Evolutionary conservation across 2,113 vertebrate genomes (phyloP).

Genomic region (Meleagris gallopavo): DNA sequence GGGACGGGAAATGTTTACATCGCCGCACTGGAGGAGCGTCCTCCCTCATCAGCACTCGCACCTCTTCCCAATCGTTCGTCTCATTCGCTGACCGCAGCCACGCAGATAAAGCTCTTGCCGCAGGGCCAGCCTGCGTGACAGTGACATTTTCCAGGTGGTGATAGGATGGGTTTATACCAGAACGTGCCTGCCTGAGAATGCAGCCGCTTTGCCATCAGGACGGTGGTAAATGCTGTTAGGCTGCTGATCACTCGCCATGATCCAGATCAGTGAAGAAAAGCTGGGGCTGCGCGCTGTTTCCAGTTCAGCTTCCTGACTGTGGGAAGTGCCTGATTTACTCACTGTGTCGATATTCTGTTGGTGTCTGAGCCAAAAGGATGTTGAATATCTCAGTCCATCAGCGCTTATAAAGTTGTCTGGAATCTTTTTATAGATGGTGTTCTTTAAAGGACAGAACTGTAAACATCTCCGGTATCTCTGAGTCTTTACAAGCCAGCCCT

Average conservation of each 20-base stretch:
- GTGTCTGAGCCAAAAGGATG: neutral
- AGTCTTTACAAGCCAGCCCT: neutral
- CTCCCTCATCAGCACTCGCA: rapidly evolving
- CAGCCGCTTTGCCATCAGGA: neutral
- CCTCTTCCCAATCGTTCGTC: neutral
- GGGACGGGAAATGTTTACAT: neutral
- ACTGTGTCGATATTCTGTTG: neutral
- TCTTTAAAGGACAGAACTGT: neutral
- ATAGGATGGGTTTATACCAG: neutral
- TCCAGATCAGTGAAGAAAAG: neutral
- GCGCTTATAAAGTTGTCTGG: neutral
- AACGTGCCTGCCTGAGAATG: neutral
- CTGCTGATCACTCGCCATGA: neutral
- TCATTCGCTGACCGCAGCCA: neutral
- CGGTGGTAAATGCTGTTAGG: neutral
- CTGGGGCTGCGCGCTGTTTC: neutral
- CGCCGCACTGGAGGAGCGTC: neutral
- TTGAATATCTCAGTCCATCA: neutral
- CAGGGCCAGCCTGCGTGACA: neutral
- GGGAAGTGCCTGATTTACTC: neutral
- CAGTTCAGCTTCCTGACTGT: neutral
- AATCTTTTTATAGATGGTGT: neutral
- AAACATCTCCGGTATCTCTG: slow-evolving; percentile 16
- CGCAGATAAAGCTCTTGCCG: neutral
- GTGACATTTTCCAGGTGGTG: neutral